These are phyloP conservation scores for Dichetophora obliterata DNA, from an alignment of 2,888 invertebrate genomes.

Conservation along the genomic window DNA sequence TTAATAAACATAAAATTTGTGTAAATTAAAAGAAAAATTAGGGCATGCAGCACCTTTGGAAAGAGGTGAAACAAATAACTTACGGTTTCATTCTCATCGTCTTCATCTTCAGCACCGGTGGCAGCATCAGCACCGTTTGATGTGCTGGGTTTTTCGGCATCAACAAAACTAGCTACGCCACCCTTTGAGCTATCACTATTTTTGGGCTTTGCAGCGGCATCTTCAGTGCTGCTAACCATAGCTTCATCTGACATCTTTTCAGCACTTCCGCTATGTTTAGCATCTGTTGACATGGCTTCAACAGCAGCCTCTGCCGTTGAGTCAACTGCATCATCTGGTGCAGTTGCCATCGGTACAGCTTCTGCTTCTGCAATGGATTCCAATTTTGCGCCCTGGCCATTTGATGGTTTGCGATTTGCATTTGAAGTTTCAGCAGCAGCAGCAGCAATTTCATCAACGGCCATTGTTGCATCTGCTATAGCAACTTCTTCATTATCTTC, in stretches of 20 bases:
- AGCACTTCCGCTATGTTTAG: constrained; percentile 27
- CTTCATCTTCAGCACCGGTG: constrained; percentile 53
- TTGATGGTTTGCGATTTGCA: constrained; percentile 48
- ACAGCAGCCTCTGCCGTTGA: constrained; percentile 18
- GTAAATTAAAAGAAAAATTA: not conserved
- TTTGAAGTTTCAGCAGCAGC: constrained; percentile 37
- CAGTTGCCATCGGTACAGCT: constrained; percentile 49
- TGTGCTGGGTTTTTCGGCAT: constrained; percentile 65
- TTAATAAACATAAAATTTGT: not conserved
- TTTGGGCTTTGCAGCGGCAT: constrained; percentile 35
- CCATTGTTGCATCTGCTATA: not conserved
- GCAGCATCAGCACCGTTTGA: constrained; percentile 58
- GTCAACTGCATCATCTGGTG: constrained; percentile 29
- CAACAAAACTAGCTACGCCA: constrained; percentile 33
- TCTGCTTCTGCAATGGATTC: constrained; percentile 54
- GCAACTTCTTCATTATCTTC: constrained; percentile 35
- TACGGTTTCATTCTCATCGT: constrained; percentile 63
- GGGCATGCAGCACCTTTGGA: not conserved
- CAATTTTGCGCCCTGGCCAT: constrained; percentile 51
- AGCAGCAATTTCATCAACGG: constrained; percentile 16
- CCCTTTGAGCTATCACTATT: constrained; percentile 25
- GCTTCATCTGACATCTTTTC: constrained; percentile 27
- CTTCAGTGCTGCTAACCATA: constrained; percentile 52
- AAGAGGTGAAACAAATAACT: constrained; percentile 38
- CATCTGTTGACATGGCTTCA: not conserved